Base-by-base conservation (phyloP, 2,113 vertebrate species). In the Lycaon pictus region DNA sequence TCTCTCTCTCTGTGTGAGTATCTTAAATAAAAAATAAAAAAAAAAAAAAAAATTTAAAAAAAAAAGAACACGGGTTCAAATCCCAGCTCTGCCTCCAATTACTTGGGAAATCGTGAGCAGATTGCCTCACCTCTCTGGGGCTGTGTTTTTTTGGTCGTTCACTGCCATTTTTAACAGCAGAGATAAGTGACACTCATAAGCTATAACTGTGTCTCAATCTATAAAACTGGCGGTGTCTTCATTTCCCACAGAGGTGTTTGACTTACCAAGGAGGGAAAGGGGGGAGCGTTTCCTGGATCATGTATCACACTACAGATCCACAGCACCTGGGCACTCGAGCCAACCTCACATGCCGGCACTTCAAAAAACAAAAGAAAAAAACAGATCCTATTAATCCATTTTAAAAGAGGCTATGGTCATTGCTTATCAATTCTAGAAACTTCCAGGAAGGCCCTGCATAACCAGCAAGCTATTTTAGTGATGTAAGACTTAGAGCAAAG, bases 251-350 rank as follows among this genome's bases (percentile, higher is more conserved):
- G 11, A 13, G 67, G 19, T 1, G 3, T 55, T 55, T n/a, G 7
- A 88, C 97, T 97, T 94, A 97, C 96, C 95, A 32, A 96, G 88
- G n/a, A 95, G 82, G 95, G 32, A 92, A 12, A 7, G 27, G 58
- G 19, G 2, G 32, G 3, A 43, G 77, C 0, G 58, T n/a, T 81
- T 67, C 90, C 81, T 94, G 11, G 16, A 11, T 65, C 98, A 97
- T 97, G 85, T 90, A 97, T 97, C 90, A 67, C 71, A 3, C 55
- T 11, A 11, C 72, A 15, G 32, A 37, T 22, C 35, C 72, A 23
- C 60, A 17, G 90, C 16, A 29, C 23, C 32, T 3, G 32, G 87
- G 29, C 63, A 3, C 25, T 0, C 8, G 3, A 48, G 71, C 62
- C 56, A 23, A 10, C 1, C 6, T 81, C 92, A 92, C 51, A 97